phyloP scores from a whole-genome alignment of 2,888 invertebrate genomes.

The Amblyjoppa fuscipennis region DNA sequence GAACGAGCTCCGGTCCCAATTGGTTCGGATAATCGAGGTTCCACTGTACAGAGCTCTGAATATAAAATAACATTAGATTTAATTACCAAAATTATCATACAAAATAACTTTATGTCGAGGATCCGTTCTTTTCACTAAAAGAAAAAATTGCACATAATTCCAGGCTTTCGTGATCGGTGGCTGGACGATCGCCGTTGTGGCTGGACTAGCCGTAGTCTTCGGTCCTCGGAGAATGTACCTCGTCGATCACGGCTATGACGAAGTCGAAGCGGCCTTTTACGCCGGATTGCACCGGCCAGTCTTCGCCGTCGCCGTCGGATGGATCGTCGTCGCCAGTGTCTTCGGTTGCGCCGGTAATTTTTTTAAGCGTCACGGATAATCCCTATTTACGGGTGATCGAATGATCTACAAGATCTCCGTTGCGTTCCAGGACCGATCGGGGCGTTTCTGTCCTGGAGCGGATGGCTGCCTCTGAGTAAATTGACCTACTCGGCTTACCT shows the following conservation, averaged over 20 bases:
- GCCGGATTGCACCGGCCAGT: conserved; percentile 80
- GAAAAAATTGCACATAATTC: conserved; percentile 4
- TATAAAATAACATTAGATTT: no score
- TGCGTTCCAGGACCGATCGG: conserved; percentile 76
- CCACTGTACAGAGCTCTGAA: no score
- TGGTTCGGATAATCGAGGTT: no score
- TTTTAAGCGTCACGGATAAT: background rate
- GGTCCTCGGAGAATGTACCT: conserved; percentile 79
- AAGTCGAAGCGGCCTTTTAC: conserved; percentile 80
- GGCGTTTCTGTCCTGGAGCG: conserved; percentile 78
- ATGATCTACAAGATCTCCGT: background rate
- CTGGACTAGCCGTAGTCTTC: conserved; percentile 73
- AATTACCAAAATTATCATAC: no score
- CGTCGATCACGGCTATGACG: conserved; percentile 74
- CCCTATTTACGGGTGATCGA: background rate
- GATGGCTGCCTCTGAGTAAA: conserved; percentile 80
- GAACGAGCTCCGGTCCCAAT: no score
- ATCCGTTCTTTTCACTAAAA: no score
- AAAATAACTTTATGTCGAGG: no score
- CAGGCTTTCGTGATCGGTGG: conserved; percentile 75
- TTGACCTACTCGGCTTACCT: conserved; percentile 82
- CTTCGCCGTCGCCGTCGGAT: conserved; percentile 79
- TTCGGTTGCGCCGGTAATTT: conserved; percentile 89
- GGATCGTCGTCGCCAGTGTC: conserved; percentile 87
- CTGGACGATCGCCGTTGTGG: conserved; percentile 74